phyloP scores from a whole-genome alignment of 2,797 vertebrate genomes.

The Anguilla anguilla region DNA sequence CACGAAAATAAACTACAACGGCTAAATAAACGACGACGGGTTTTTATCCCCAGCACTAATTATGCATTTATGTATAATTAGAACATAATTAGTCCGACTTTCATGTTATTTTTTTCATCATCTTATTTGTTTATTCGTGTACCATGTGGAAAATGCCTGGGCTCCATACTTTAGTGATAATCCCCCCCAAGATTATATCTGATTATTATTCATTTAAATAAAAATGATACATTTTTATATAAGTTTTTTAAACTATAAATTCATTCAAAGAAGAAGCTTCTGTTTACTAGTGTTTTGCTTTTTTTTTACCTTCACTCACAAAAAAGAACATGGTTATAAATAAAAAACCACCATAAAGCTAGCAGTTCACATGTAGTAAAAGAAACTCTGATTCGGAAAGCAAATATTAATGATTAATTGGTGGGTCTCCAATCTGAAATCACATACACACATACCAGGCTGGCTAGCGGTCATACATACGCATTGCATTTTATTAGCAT shows the following conservation, averaged over 20 bases:
- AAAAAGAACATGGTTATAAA: background rate
- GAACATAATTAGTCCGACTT: conserved; percentile 8
- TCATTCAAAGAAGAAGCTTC: background rate
- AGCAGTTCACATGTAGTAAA: background rate
- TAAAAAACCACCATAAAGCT: background rate
- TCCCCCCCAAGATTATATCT: conserved; percentile 46
- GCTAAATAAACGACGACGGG: background rate
- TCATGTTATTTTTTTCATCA: conserved; percentile 46
- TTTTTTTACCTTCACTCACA: background rate
- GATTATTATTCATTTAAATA: background rate
- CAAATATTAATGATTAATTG: background rate
- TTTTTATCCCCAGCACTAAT: conserved; percentile 29
- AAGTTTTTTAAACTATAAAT: background rate
- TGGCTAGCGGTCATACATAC: background rate
- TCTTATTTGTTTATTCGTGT: conserved; percentile 27
- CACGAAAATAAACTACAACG: conserved; percentile 43
- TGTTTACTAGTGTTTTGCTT: background rate
- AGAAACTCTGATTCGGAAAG: background rate
- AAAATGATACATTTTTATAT: background rate
- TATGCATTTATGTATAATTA: conserved; percentile 12
- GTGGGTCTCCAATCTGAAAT: background rate
- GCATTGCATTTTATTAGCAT: background rate
- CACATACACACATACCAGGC: background rate
- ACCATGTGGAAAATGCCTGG: conserved; percentile 38
- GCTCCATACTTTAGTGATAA: conserved; percentile 46